Percentiles rank a stretch among this genome's conserved stretches.
These are phyloP conservation scores for Eurytemora carolleeae DNA, from an alignment of 1,140 invertebrate genomes.

Conservation along the genomic window DNA sequence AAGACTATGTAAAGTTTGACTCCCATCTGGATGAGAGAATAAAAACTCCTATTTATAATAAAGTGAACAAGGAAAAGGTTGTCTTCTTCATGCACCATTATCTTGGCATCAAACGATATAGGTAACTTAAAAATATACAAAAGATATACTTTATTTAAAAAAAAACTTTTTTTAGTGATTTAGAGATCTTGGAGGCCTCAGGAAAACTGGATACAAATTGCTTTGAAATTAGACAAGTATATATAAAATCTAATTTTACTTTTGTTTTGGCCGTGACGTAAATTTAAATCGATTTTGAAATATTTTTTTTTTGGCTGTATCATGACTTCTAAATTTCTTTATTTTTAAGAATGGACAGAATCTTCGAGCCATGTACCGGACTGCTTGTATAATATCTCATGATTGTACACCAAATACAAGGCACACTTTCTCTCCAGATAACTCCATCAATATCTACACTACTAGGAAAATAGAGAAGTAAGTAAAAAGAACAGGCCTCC, in stretches of 20 bases:
- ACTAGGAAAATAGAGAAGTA: conserved; percentile 35
- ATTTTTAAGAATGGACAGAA: conserved; percentile 21
- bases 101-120: not conserved
- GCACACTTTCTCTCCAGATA: conserved; percentile 29
- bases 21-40: conserved; percentile 13
- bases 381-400: conserved; percentile 49
- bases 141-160: too few species aligned
- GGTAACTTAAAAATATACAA: too few species aligned
- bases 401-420: conserved; percentile 51
- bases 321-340: too few species aligned
- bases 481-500: too few species aligned
- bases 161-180: too few species aligned
- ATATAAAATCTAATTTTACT: not conserved
- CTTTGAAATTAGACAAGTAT: conserved; percentile 8
- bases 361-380: conserved; percentile 49
- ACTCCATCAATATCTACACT: conserved; percentile 39
- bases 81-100: not conserved
- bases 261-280: not conserved
- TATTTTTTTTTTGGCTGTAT: too few species aligned
- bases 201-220: conserved; percentile 15
- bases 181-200: conserved; percentile 13
- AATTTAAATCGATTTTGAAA: too few species aligned
- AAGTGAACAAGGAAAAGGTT: conserved; percentile 14
- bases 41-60: conserved; percentile 3
- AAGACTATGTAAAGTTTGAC: conserved; percentile 8